Conservation (phyloP, 2,113 vertebrate genomes). For the Passer montanus region DNA sequence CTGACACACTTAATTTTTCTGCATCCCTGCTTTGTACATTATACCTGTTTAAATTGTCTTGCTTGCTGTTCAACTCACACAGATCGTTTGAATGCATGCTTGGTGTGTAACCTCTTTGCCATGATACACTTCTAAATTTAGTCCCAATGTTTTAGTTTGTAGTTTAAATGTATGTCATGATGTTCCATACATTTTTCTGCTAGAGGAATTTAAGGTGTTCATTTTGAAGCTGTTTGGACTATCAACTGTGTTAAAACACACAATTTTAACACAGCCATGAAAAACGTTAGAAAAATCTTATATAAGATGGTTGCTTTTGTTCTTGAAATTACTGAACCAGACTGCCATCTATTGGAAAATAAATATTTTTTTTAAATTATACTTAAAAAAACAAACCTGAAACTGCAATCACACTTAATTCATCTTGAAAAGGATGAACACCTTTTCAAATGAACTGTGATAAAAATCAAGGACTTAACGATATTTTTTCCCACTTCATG, state of each 20-base stretch:
- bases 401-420: not conserved
- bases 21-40: not conserved
- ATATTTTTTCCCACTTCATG: not conserved
- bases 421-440: not conserved
- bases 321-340: constrained; percentile 74
- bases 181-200: not conserved
- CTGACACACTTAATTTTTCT: not conserved
- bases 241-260: not conserved
- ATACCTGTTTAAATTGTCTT: not conserved
- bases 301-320: constrained; percentile 68
- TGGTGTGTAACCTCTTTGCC: not conserved
- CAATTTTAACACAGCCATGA: not conserved
- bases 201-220: not conserved
- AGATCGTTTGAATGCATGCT: not conserved
- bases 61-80: not conserved
- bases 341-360: constrained; percentile 80
- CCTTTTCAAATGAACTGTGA: not conserved
- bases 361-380: constrained; percentile 21
- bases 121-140: not conserved
- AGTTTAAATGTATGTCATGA: not conserved
- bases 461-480: not conserved
- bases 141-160: not conserved
- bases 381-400: not conserved
- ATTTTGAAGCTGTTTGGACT: not conserved
- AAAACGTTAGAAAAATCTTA: constrained; percentile 48